Conservation (phyloP, 2,113 vertebrate species). For the Sinocyclocheilus anophthalmus region DNA sequence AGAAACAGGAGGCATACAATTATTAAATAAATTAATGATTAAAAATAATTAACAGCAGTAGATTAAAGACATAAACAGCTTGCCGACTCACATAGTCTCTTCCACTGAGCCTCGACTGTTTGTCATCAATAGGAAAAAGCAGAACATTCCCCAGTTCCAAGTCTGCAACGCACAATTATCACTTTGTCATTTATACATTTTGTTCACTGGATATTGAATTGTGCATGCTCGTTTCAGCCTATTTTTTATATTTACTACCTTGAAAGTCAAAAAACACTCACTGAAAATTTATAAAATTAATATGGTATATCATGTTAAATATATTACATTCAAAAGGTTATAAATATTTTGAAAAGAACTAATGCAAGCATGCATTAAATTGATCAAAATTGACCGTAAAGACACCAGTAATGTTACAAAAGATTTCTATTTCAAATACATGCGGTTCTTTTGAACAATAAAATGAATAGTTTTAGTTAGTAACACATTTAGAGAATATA, state of each 20-base stretch:
- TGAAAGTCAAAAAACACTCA: not conserved
- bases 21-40: not conserved
- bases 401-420: no score
- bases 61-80: slow-evolving; percentile 1
- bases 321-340: not conserved
- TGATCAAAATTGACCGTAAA: no score
- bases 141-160: slow-evolving; percentile 84
- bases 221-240: no score
- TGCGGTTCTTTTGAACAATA: not conserved
- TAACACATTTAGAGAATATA: no score
- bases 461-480: no score
- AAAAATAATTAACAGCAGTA: slow-evolving; percentile 18
- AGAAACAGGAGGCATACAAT: slow-evolving; percentile 37
- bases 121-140: slow-evolving; percentile 89
- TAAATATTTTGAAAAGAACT: not conserved
- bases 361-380: not conserved
- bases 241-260: not conserved
- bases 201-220: not conserved
- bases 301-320: not conserved
- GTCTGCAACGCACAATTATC: slow-evolving; percentile 73
- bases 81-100: slow-evolving; percentile 82
- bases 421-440: no score
- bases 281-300: not conserved
- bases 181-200: not conserved
- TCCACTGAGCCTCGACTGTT: slow-evolving; percentile 82